Conservation (phyloP, 2,113 vertebrate species). For the Rutilus rutilus region DNA sequence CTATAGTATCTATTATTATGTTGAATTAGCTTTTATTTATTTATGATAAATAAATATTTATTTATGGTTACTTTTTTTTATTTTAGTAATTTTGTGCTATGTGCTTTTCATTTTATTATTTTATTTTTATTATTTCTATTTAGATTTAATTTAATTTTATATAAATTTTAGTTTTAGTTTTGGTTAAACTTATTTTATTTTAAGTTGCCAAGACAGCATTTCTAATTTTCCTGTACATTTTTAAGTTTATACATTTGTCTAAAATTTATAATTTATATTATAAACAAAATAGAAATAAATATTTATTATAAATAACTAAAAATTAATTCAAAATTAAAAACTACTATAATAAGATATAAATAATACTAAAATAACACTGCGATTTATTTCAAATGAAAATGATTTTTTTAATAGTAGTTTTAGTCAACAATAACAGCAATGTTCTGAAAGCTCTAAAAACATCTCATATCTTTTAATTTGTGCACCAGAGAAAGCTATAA, state of each 20-base stretch:
- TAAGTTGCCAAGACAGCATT: neutral
- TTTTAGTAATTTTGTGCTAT: neutral
- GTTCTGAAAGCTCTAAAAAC: neutral
- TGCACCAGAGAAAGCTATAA: neutral
- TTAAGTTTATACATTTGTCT: no score
- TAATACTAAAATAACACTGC: no score
- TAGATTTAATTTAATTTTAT: neutral
- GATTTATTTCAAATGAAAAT: no score
- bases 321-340: no score
- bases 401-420: neutral
- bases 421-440: neutral
- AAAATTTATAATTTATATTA: no score
- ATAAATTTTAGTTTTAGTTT: neutral
- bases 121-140: neutral
- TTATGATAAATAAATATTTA: neutral
- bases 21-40: neutral
- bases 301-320: no score
- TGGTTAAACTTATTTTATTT: neutral
- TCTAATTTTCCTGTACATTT: neutral
- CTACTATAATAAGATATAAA: no score
- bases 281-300: no score
- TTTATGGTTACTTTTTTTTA: neutral
- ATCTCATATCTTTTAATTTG: neutral
- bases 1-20: neutral
- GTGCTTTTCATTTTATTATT: neutral